Conservation (phyloP, 2,113 vertebrate genomes). For the Antigone vipio region DNA sequence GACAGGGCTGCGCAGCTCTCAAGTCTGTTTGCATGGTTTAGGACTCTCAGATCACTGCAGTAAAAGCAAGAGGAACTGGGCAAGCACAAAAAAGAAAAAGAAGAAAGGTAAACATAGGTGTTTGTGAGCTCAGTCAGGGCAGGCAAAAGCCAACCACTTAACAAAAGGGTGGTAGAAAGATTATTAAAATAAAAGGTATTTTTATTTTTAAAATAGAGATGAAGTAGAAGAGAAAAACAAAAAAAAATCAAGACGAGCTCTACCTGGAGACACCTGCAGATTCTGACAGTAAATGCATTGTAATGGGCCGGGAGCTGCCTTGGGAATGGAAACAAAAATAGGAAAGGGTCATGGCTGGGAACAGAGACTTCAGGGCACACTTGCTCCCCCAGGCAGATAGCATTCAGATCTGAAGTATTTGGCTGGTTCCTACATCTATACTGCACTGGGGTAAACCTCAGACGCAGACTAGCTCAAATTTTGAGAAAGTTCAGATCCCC, state of each 20-base stretch:
- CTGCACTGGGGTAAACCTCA: not conserved
- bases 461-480: not conserved
- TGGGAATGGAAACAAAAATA: not conserved
- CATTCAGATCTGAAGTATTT: not conserved
- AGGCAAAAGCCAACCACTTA: not conserved
- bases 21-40: not conserved
- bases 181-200: not conserved
- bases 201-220: not conserved
- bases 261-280: not conserved
- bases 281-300: not conserved
- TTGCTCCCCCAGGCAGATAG: not conserved
- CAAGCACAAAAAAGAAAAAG: not conserved
- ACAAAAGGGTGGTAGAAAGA: not conserved
- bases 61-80: not conserved
- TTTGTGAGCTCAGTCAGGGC: not conserved
- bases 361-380: not conserved
- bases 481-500: not conserved
- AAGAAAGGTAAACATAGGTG: not conserved
- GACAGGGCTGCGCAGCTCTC: not conserved
- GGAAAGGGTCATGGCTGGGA: not conserved
- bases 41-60: not conserved
- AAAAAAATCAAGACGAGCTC: not conserved
- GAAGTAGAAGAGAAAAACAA: not conserved
- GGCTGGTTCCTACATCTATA: not conserved
- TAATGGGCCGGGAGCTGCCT: not conserved